Percentiles rank a stretch among this genome's conserved stretches.
Conservation (phyloP, 2,797 vertebrate genomes). For the Antennarius maculatus region DNA sequence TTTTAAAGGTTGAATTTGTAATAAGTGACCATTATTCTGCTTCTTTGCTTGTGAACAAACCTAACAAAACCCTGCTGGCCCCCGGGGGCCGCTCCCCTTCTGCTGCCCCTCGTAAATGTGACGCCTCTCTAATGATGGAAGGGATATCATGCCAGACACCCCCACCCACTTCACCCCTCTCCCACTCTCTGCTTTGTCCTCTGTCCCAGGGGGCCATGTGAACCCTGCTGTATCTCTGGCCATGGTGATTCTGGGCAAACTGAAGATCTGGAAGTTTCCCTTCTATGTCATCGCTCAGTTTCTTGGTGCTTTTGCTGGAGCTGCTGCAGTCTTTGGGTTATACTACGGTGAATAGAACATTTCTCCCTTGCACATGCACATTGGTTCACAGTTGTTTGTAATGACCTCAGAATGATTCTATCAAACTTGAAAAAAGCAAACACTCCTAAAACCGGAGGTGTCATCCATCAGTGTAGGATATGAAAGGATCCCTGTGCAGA, state of each 20-base stretch:
- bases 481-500: not conserved
- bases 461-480: not conserved
- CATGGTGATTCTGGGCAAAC: slow-evolving; percentile 92
- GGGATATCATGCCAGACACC: slow-evolving; percentile 45
- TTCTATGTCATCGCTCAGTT: slow-evolving; percentile 92
- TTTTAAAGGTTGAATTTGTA: slow-evolving; percentile 29
- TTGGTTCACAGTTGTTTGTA: slow-evolving; percentile 4
- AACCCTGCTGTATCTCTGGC: slow-evolving; percentile 93
- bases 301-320: slow-evolving; percentile 91
- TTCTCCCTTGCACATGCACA: not conserved
- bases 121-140: slow-evolving; percentile 57
- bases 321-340: slow-evolving; percentile 91
- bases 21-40: slow-evolving; percentile 45
- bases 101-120: slow-evolving; percentile 67
- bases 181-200: slow-evolving; percentile 54
- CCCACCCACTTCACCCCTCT: slow-evolving; percentile 25
- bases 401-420: not conserved
- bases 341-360: slow-evolving; percentile 87
- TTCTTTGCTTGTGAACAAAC: slow-evolving; percentile 27
- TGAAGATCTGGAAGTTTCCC: slow-evolving; percentile 94
- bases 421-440: not conserved
- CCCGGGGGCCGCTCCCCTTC: slow-evolving; percentile 57
- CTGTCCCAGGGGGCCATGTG: slow-evolving; percentile 83
- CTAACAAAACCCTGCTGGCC: slow-evolving; percentile 47
- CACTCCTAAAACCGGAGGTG: not conserved